Conservation (phyloP, 1,140 invertebrate species). For the Hormaphis cornu region DNA sequence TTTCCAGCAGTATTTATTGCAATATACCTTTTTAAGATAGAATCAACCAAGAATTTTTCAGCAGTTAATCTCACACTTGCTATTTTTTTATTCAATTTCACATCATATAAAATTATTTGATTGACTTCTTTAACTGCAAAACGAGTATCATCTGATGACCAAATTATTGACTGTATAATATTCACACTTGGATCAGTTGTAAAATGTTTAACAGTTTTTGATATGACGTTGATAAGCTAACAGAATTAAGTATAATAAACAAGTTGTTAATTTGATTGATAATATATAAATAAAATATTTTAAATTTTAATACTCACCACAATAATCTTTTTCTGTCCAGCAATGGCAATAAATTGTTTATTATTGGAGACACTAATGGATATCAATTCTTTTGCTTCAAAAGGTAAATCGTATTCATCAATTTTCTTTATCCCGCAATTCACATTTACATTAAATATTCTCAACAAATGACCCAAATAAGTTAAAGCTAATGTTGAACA, state of each 20-base stretch:
- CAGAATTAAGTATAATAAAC: background rate
- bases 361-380: background rate
- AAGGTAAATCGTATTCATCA: background rate
- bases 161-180: slow-evolving; percentile 9
- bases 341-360: background rate
- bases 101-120: slow-evolving; percentile 10
- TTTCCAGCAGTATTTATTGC: background rate
- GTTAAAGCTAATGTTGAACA: background rate
- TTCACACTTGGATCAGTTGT: background rate
- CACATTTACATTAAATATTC: background rate
- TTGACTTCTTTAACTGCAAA: slow-evolving; percentile 15
- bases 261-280: background rate
- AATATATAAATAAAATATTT: background rate
- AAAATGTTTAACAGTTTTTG: background rate
- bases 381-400: background rate
- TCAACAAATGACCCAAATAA: background rate
- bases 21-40: background rate
- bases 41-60: background rate
- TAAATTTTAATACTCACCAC: slow-evolving; percentile 5
- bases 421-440: background rate
- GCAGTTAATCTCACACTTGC: slow-evolving; percentile 3
- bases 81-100: background rate
- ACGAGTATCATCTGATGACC: background rate
- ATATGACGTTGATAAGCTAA: background rate
- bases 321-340: background rate